Base-by-base conservation (phyloP, 2,797 vertebrate genomes). In the Carapus acus region DNA sequence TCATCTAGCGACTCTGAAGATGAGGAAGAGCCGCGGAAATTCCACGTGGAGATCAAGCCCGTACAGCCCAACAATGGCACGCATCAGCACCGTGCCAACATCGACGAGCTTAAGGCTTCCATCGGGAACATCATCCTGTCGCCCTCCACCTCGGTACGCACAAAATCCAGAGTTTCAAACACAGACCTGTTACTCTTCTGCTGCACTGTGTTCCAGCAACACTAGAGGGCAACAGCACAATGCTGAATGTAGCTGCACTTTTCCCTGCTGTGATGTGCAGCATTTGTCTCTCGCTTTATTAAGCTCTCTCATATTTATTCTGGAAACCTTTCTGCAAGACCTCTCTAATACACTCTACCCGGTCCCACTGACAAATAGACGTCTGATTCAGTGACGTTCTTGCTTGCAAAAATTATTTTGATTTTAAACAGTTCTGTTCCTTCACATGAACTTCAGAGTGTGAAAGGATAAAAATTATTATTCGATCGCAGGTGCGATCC, bases 1-100 rank as follows among this genome's bases (percentile, higher is more conserved):
- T 94, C 94, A 52, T 96, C 93, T 82, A 97, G 91, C 68, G 96
- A 98, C 82, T 96, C 93, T 0, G 94, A 96, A 48, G 93, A 94
- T 36, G 96, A 97, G 43, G 93, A 98, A 18, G 94, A 94, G 69
- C 93, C 91, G 58, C 91, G 90, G 76, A 96, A 90, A 74, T 98
- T 96, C 62, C 92, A 92, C 22, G 92, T 98, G 42, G 91, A 97
- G 81, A 98, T 98, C 71, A 98, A 98, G 71, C 96, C 95, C 6
- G 78, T 93, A 21, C 91, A 92, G 80, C 85, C 93, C 54, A 92
- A 92, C 83, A 92, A 90, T 37, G 88, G 87, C 65, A 88, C 87
- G 40, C 91, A 92, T 36, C 92, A 93, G 66, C 87, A 86, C 54
- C 82, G 88, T 78, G 90, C 89, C 79, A 92, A 91, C 59, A 87